A percentile compares a stretch with the other conserved stretches of the same genome.
Conservation (phyloP, 2,888 invertebrate genomes). For the Pseudanteris insignis region DNA sequence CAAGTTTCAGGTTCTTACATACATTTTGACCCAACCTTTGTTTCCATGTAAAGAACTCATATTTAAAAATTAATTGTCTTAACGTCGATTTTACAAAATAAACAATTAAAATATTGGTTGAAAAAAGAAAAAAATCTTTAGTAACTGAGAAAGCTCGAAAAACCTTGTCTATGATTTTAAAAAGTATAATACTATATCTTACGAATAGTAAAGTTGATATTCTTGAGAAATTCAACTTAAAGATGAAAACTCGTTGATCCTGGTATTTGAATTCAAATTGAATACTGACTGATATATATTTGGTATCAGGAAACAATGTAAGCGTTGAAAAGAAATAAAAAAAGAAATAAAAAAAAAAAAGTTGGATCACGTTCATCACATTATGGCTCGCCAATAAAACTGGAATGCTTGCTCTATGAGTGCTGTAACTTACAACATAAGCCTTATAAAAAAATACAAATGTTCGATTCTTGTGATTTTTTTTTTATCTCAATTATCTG, state of each 20-base stretch:
- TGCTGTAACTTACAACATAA: conserved; percentile 43
- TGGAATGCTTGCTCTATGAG: conserved; percentile 33
- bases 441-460: conserved; percentile 44
- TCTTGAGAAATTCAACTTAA: too few relatives aligned
- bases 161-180: too few relatives aligned
- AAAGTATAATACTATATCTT: too few relatives aligned
- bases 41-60: not conserved
- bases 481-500: conserved; percentile 6
- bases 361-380: conserved; percentile 19
- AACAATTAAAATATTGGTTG: too few relatives aligned
- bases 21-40: conserved; percentile 19
- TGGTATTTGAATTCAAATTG: not conserved
- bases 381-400: conserved; percentile 20
- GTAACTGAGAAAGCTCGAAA: too few relatives aligned
- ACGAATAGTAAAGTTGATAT: too few relatives aligned
- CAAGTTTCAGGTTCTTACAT: conserved; percentile 14
- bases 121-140: too few relatives aligned
- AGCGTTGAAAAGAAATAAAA: not conserved
- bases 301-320: too few relatives aligned
- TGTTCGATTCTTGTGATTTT: conserved; percentile 19
- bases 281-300: not conserved
- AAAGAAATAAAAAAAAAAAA: not conserved
- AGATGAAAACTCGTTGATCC: too few relatives aligned
- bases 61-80: not conserved
- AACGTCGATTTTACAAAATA: too few relatives aligned